Evolutionary conservation across 1,140 invertebrate species (phyloP), one percentile per base, ranked within the genome.

Genomic region (Triops longicaudatus): DNA sequence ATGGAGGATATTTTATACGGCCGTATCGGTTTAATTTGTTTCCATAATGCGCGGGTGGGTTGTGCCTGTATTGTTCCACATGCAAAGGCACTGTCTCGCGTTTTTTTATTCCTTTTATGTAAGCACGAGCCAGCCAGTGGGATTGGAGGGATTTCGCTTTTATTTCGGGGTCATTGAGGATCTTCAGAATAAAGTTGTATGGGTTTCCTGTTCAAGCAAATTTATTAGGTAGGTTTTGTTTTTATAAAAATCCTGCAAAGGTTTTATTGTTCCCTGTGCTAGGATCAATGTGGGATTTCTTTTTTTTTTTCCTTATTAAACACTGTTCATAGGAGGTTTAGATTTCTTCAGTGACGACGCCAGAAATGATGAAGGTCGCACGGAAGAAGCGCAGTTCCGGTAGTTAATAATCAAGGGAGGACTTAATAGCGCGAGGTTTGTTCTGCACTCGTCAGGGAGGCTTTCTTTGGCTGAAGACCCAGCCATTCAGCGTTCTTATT

Each of bases 321-420:
- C 31, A 37, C 31, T 37, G 31, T 37, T 37, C 3, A 63, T n/a
- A 63, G 50, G 50, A 63, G 44, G 44, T 63, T 63, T 63, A 22
- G 10, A 63, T 63, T 63, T 63, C 50, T 63, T 63, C 50, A 63
- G 9, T 63, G 50, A 63, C 50, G 14, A 22, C 17, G 50, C 50
- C 50, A 63, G 50, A 63, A 63, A 63, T 63, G 3, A 63, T 63
- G 50, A 63, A 63, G 50, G 50, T 63, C 50, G 50, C 50, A 63
- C 50, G 50, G 50, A 63, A 63, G 50, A 63, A 63, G 50, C 50
- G 50, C 50, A 63, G 50, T n/a, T 63, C 50, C 50, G 50, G 50
- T 63, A 63, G 50, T 63, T 63, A 63, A 63, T 63, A 63, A 63
- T 63, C 50, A 63, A 63, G 50, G 14, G 14, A 63, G 22, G 22